Conservation (phyloP, 2,113 vertebrate genomes). For the Mustela nigripes region DNA sequence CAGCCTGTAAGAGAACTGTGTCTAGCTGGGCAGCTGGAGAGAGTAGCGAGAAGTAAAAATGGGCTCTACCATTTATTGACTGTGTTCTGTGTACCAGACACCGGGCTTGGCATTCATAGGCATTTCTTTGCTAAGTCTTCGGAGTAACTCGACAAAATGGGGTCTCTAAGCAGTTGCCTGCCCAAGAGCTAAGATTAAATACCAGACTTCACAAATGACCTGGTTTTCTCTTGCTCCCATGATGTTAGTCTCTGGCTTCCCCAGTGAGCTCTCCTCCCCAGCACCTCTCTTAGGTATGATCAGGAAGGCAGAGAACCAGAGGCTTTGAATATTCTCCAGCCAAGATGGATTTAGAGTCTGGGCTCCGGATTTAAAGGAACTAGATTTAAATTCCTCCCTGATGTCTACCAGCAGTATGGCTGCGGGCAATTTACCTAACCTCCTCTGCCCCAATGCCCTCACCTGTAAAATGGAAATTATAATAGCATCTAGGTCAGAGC, state of each 20-base stretch:
- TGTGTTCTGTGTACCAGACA: neutral
- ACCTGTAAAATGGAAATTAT: neutral
- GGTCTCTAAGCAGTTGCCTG: neutral
- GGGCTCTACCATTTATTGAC: neutral
- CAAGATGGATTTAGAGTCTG: neutral
- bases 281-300: neutral
- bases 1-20: neutral
- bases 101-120: neutral
- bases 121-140: neutral
- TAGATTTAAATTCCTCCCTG: neutral
- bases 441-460: neutral
- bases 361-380: neutral
- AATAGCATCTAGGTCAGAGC: neutral
- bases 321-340: neutral
- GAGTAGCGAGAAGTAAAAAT: neutral
- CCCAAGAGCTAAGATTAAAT: neutral
- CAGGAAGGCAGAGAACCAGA: neutral
- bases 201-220: neutral
- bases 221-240: neutral
- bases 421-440: neutral
- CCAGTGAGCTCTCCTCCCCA: fast-evolving
- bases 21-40: neutral
- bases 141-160: neutral
- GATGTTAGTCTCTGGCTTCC: neutral
- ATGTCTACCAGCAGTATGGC: neutral